phyloP scores from a whole-genome alignment of 1,140 invertebrate genomes.

The Drosophila arawakana region DNA sequence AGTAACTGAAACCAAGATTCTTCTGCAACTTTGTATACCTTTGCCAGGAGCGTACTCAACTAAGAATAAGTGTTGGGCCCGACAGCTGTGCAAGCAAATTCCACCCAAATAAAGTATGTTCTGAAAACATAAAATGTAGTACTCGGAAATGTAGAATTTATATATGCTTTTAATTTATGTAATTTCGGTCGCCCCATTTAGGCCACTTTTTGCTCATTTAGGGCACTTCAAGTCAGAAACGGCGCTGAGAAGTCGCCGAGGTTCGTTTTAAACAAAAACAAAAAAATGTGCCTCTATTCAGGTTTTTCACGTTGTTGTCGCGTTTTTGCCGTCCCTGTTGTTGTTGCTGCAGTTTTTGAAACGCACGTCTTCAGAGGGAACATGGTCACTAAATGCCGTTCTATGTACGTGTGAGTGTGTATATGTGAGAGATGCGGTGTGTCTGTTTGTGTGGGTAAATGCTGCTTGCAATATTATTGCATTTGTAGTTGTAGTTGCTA shows the following conservation, averaged over 20 bases:
- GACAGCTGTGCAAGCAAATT: background rate
- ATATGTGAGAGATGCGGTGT: slow-evolving; percentile 10
- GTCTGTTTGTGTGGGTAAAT: slow-evolving; percentile 30
- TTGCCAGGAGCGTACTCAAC: slow-evolving; percentile 50
- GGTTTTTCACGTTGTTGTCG: slow-evolving; percentile 75
- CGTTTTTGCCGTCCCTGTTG: slow-evolving; percentile 50
- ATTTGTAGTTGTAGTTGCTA: slow-evolving; percentile 45
- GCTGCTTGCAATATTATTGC: slow-evolving; percentile 66
- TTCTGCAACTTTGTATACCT: slow-evolving; percentile 54
- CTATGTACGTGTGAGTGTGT: slow-evolving; percentile 10
- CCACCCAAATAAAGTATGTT: background rate
- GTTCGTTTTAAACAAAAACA: slow-evolving; percentile 48
- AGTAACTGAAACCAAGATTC: slow-evolving; percentile 71
- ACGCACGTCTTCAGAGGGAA: slow-evolving; percentile 71
- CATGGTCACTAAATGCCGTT: slow-evolving; percentile 54
- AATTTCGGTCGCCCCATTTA: slow-evolving; percentile 1
- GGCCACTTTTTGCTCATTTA: slow-evolving; percentile 36
- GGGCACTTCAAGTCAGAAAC: slow-evolving; percentile 46
- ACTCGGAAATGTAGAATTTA: background rate
- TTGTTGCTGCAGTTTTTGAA: slow-evolving; percentile 56
- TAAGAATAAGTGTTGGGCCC: slow-evolving; percentile 2
- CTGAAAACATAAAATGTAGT: too few relatives aligned
- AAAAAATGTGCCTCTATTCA: slow-evolving; percentile 76
- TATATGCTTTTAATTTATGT: slow-evolving; percentile 1
- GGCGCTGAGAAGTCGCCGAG: slow-evolving; percentile 33